phyloP scores from a whole-genome alignment of 2,113 vertebrate species.

The Mormyrus iriodes region DNA sequence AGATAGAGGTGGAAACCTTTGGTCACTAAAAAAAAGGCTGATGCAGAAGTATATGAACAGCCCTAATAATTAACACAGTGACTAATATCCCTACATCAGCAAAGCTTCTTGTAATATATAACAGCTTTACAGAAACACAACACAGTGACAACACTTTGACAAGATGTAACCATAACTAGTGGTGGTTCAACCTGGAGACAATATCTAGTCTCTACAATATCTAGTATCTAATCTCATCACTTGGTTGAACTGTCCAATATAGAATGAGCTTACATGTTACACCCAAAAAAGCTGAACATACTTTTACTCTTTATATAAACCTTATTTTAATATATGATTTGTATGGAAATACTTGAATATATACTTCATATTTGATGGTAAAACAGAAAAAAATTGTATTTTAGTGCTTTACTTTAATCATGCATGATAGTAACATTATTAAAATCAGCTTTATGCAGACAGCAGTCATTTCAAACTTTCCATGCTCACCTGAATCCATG shows the following conservation, averaged over 20 bases:
- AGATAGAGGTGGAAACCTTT: constrained; percentile 11
- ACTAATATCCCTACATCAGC: neutral
- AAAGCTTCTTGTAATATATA: neutral
- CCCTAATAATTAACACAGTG: constrained; percentile 56
- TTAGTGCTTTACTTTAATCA: neutral
- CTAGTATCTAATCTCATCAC: too few relatives aligned
- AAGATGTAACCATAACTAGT: neutral
- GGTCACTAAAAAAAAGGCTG: constrained; percentile 26
- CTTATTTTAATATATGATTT: neutral
- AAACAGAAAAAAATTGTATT: neutral
- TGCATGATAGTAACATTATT: neutral
- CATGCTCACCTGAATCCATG: neutral
- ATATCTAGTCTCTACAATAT: neutral
- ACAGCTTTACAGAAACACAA: neutral
- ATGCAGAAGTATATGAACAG: constrained; percentile 45
- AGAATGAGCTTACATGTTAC: neutral
- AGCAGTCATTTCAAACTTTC: neutral
- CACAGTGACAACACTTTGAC: neutral
- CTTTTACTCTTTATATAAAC: neutral
- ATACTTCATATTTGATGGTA: neutral
- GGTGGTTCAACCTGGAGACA: neutral
- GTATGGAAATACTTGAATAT: neutral
- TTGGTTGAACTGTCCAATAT: neutral
- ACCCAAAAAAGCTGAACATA: neutral
- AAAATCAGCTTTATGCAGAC: neutral